Base-by-base conservation (phyloP, 2,888 invertebrate genomes). In the Acanthococcus lagerstroemiae region DNA sequence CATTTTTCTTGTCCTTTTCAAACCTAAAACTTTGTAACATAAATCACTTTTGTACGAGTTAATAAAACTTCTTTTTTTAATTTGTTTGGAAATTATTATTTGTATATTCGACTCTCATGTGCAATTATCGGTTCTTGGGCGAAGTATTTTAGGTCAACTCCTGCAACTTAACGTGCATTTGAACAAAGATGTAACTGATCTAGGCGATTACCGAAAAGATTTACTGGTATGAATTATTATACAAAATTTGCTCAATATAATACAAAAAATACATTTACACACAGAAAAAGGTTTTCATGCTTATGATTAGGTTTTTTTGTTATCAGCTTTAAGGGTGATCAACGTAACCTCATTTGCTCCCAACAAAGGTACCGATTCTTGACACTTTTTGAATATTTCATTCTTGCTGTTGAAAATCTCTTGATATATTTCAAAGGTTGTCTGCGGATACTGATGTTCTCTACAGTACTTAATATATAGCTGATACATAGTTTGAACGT, bases 401-500 rank as follows among this genome's bases (percentile, higher is more conserved):
- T 55, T 56, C 12, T 50, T 27, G 15, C 56, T 56, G 27, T 37
- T 25, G 24, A 66, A 66, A 5, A 56, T 46, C n/a, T 56, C 56
- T 56, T 55, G 45, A 30, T 66, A 66, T 5, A 55, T 27, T 37
- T 55, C 50, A 26, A 48, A 66, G 9, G 55, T 56, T 7, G 66
- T 46, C 30, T 66, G 66, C n/a, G 56, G 55, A 19, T 56, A 66
- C n/a, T 66, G 55, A 48, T 56, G 45, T 22, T 44, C 48, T 48
- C 56, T 66, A 56, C 66, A 56, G 30, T 56, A 66, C 19, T 55
- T 66, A 3, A 56, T 48, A 24, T 66, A 66, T 17, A 66, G 54
- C n/a, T 66, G 50, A 30, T 56, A 66, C 66, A 66, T 66, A 5
- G 66, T 66, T 21, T 66, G 46, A 7, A 66, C 56, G 24, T 66